phyloP scores from a whole-genome alignment of 2,797 vertebrate species.

The Catamblyrhynchus diadema region DNA sequence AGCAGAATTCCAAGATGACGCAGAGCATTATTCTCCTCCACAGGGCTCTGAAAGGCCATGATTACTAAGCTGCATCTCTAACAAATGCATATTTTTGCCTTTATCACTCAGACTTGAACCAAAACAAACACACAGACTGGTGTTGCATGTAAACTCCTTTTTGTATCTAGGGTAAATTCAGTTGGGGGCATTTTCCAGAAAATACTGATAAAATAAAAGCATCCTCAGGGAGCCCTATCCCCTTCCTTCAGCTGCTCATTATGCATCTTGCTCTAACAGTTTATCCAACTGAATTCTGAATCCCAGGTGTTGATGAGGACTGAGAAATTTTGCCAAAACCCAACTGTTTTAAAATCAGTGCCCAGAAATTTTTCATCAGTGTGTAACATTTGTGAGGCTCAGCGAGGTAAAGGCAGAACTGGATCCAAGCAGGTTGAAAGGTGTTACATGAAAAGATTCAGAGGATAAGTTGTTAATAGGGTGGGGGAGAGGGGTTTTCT shows the following conservation, averaged over 20 bases:
- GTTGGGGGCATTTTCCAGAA: not conserved
- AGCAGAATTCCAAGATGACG: not conserved
- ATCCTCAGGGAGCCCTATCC: not conserved
- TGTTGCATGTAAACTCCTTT: not conserved
- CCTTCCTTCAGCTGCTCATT: not conserved
- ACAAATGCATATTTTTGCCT: not conserved
- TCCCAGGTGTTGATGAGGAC: not conserved
- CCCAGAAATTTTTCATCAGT: not conserved
- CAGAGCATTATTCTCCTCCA: not conserved
- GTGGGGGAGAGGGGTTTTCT: not conserved
- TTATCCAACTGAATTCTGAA: not conserved
- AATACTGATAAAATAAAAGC: not conserved
- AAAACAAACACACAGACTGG: not conserved
- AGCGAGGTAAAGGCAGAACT: not conserved
- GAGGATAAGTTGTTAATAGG: not conserved
- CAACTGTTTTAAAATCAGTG: not conserved
- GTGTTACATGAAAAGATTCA: not conserved
- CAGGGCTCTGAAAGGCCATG: not conserved
- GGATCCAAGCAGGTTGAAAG: not conserved
- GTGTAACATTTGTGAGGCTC: not conserved
- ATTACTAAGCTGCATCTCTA: not conserved
- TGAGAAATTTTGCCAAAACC: not conserved
- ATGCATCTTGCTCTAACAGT: not conserved
- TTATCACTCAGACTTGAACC: not conserved
- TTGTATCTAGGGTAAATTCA: not conserved